A percentile compares a stretch with the other conserved stretches of the same genome.
phyloP scores from a whole-genome alignment of 2,888 invertebrate genomes.

The Gerris lacustris region DNA sequence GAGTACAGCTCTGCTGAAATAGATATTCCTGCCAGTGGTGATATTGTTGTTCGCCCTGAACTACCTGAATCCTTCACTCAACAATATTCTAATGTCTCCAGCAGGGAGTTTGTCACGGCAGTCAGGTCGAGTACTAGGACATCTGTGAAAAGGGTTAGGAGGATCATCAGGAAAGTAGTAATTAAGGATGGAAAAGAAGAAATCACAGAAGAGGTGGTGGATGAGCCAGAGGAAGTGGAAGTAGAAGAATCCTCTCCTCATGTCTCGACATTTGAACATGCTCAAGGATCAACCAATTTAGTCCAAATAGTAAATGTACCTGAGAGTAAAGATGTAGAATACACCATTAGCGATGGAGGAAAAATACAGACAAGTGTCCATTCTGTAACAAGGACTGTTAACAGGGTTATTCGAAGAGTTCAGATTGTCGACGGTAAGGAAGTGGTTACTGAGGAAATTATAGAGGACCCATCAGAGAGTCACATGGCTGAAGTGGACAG shows the following conservation, averaged over 20 bases:
- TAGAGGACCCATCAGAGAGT: constrained; percentile 55
- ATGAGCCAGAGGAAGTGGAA: constrained; percentile 69
- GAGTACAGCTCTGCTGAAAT: neutral
- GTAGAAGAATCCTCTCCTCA: constrained; percentile 42
- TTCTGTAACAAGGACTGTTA: constrained; percentile 40
- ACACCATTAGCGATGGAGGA: neutral
- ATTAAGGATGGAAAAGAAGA: constrained; percentile 75
- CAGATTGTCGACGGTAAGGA: constrained; percentile 73
- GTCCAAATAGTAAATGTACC: neutral
- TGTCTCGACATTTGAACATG: neutral
- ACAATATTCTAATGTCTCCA: neutral
- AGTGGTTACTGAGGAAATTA: constrained; percentile 64
- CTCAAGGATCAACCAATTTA: neutral
- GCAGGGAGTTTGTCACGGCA: neutral
- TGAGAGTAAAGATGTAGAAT: neutral
- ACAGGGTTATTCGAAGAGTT: constrained; percentile 56
- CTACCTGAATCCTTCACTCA: neutral
- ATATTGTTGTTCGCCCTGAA: neutral
- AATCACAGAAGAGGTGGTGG: constrained; percentile 67
- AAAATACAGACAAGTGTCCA: neutral
- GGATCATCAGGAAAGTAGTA: constrained; percentile 61
- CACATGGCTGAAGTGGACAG: neutral
- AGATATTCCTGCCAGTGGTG: neutral
- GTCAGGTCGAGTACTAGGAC: neutral
- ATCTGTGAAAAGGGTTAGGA: constrained; percentile 41